Percentiles rank a stretch among this genome's conserved stretches.
phyloP scores from a whole-genome alignment of 1,140 invertebrate genomes.

The Gonioctena quinquepunctata region DNA sequence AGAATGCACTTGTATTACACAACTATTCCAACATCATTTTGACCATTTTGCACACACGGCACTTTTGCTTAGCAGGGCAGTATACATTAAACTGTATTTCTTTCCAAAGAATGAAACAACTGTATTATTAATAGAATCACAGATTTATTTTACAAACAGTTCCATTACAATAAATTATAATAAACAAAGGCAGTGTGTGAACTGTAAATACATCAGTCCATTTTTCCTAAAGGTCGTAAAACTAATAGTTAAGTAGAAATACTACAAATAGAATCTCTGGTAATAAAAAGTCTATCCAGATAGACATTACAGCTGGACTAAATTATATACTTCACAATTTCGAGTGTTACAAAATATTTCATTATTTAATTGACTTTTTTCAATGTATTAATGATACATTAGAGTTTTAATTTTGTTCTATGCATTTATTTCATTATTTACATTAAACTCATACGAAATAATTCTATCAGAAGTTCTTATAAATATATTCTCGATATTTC shows the following conservation, averaged over 20 bases:
- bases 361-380: not conserved
- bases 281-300: not conserved
- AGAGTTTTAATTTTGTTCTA: not conserved
- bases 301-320: not conserved
- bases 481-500: too few relatives aligned
- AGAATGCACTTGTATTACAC: too few relatives aligned
- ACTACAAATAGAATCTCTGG: not conserved
- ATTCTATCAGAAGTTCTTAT: too few relatives aligned
- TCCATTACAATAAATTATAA: conserved; percentile 36
- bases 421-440: not conserved
- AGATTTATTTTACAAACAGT: conserved; percentile 46
- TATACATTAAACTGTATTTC: too few relatives aligned
- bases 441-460: not conserved
- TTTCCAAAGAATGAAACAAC: not conserved
- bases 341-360: not conserved
- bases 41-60: too few relatives aligned
- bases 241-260: not conserved
- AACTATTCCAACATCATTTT: too few relatives aligned
- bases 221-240: conserved; percentile 3
- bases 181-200: conserved; percentile 40
- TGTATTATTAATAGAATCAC: conserved; percentile 35
- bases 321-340: not conserved
- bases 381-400: not conserved
- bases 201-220: conserved; percentile 33
- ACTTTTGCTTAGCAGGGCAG: too few relatives aligned